Base-by-base conservation (phyloP, 2,797 vertebrate species). In the Acrossocheilus fasciatus region DNA sequence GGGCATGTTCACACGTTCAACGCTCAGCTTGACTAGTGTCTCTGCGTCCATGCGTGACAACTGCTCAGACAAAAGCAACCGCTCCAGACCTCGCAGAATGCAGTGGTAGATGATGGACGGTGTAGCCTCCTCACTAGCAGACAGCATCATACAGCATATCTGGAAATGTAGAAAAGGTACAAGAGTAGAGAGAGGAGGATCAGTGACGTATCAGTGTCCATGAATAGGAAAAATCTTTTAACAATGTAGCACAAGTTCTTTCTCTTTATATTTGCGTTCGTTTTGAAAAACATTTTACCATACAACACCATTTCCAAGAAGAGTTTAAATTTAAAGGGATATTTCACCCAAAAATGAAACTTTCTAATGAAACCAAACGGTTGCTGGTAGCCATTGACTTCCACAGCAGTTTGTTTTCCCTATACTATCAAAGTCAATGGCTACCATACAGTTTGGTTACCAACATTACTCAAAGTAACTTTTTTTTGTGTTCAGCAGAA, bases 31-130 rank as follows among this genome's bases (percentile, higher is more conserved):
- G 80, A 99, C 98, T 81, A 99, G 94, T 0, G 97, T 96, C 89
- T 99, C 98, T 0, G 97, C 95, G 0, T 99, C 98, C 91, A 98
- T 93, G 0, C 98, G 96, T 0, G 98, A 98, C 88, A 99, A 94
- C 91, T 99, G 98, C 93, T 99, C 98, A 0, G 98, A 99, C 87
- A 99, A 95, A 1, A 99, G 96, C 73, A 99, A 96, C 80, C 98
- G 96, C 91, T 99, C 98, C 90, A 99, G 93, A 2, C 98, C 98
- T 9, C 98, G 96, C 90, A 99, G 94, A 70, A 98, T 96, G 15
- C 98, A 99, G 86, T 99, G 98, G 87, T 98, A 99, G 90, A 99
- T 96, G 87, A 97, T 93, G 0, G 98, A 98, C 1, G 98, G 98
- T 0, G 98, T 99, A 83, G 96, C 95, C 90, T 99, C 98, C 90